Conservation (phyloP, 2,888 invertebrate genomes). For the Ormyrus labotus region DNA sequence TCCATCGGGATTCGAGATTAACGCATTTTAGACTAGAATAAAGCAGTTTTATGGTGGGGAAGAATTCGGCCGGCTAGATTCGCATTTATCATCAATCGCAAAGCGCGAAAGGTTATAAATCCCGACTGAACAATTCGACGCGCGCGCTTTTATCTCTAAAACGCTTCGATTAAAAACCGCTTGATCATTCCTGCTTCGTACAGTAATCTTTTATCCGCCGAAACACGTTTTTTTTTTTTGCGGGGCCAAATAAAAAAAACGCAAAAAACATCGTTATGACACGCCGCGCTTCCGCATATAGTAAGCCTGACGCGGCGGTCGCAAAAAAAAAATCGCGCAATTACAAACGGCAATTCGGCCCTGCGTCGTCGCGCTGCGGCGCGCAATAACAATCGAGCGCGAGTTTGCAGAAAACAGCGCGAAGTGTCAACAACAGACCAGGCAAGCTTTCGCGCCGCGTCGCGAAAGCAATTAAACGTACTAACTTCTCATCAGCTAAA, state of each 20-base stretch:
- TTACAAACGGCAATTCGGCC: background rate
- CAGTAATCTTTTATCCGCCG: no score
- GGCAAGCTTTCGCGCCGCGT: background rate
- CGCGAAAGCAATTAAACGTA: conserved; percentile 49
- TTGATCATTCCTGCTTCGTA: background rate
- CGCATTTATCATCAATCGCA: no score
- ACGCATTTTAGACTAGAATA: no score
- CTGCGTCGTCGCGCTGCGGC: background rate
- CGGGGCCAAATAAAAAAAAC: no score
- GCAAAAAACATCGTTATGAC: background rate
- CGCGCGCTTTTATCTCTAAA: no score
- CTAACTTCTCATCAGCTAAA: conserved; percentile 48
- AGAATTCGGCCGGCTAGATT: background rate
- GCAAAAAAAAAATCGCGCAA: background rate
- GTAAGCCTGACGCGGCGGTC: no score
- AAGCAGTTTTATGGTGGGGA: no score
- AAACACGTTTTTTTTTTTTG: no score
- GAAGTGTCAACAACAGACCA: conserved; percentile 45
- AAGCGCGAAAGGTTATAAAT: no score
- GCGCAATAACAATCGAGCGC: background rate
- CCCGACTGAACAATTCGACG: no score
- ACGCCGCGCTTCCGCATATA: background rate
- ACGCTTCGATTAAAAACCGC: no score
- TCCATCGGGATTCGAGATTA: no score
- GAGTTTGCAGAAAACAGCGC: conserved; percentile 27